phyloP scores from a whole-genome alignment of 2,113 vertebrate species.

The Indicator indicator region DNA sequence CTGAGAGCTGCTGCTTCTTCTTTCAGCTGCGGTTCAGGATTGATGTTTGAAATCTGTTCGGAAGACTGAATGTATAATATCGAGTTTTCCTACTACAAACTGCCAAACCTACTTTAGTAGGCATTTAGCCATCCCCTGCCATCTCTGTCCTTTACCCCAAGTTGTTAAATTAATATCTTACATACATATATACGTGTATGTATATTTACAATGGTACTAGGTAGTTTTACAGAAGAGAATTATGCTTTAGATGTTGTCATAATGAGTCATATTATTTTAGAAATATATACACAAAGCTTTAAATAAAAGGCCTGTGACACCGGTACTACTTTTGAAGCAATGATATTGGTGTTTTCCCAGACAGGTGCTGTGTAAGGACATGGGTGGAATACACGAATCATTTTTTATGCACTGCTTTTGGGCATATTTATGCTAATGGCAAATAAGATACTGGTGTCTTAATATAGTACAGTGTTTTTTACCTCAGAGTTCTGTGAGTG shows the following conservation, averaged over 20 bases:
- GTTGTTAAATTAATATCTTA: not conserved
- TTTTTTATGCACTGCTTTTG: conserved; percentile 56
- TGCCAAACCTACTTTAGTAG: not conserved
- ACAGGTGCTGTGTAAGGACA: conserved; percentile 18
- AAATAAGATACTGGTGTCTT: conserved; percentile 60
- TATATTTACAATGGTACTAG: not conserved
- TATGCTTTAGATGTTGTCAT: not conserved
- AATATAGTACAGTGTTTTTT: not conserved
- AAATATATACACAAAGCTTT: conserved; percentile 45
- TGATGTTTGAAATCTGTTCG: not conserved
- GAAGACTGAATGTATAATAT: not conserved
- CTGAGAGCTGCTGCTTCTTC: not conserved
- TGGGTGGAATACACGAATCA: not conserved
- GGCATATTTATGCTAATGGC: conserved; percentile 55
- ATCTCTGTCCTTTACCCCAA: not conserved
- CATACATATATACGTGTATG: no score
- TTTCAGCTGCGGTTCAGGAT: not conserved
- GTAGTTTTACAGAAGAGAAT: not conserved
- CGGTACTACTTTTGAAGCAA: conserved; percentile 52
- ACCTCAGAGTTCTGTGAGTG: not conserved
- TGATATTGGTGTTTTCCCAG: conserved; percentile 13
- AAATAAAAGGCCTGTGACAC: not conserved
- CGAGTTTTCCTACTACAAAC: not conserved
- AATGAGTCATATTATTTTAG: conserved; percentile 20
- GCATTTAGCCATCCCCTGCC: not conserved